Conservation (phyloP, 2,113 vertebrate genomes). For the Sula dactylatra region DNA sequence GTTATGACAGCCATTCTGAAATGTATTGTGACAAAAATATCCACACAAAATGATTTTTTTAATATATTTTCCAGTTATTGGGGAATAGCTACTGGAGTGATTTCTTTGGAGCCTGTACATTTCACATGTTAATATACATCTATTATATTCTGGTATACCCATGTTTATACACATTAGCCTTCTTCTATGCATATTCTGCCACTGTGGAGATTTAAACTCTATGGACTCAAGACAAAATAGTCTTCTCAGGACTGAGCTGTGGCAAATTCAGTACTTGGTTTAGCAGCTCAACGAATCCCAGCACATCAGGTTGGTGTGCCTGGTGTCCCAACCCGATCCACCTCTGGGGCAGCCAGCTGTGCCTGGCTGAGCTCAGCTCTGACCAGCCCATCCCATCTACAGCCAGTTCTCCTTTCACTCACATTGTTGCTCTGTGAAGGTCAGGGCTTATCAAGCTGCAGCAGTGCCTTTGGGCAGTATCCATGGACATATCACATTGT, state of each 20-base stretch:
- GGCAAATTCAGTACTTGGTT: neutral
- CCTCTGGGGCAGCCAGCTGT: neutral
- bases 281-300: neutral
- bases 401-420: neutral
- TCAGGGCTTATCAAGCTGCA: neutral
- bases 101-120: neutral
- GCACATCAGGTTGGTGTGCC: neutral
- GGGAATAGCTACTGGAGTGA: neutral
- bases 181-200: neutral
- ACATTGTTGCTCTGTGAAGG: neutral
- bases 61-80: slow-evolving; percentile 52
- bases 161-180: neutral
- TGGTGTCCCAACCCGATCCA: accelerated
- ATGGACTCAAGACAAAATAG: neutral
- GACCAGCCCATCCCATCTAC: neutral
- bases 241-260: neutral
- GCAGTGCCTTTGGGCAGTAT: neutral
- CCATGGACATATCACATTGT: neutral
- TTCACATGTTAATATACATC: neutral
- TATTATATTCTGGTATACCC: neutral
- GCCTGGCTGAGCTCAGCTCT: neutral
- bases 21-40: slow-evolving; percentile 67
- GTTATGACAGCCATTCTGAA: slow-evolving; percentile 66
- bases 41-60: neutral
- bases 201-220: neutral